Base-by-base conservation (phyloP, 1,140 invertebrate genomes). In the Ylistrum balloti region DNA sequence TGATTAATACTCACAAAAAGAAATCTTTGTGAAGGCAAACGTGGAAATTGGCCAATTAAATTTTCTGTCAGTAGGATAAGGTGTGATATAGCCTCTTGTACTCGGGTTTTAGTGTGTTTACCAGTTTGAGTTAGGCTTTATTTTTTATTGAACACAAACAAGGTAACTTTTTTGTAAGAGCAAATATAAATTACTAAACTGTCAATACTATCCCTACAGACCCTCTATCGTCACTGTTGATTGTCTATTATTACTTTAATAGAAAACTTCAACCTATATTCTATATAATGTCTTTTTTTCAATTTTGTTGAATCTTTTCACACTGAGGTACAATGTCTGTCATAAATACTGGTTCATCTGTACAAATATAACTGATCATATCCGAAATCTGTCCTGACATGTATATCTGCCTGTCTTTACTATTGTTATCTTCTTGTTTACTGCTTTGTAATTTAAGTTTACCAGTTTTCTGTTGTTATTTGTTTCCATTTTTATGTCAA, bases 41-140 rank as follows among this genome's bases (percentile, higher is more conserved):
- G 17, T 74, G 56, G 56, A 74, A 74, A 74, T 74, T 74, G n/a
- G n/a, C 56, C 56, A 74, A 74, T 74, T 74, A 74, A 74, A 28
- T 74, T 74, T 74, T 74, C n/a, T 74, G n/a, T 74, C 28, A n/a
- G 22, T n/a, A 74, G 56, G 13, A 0, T 17, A 5, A 3, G 7
- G 56, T 45, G 17, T 74, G 56, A 74, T 74, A 7, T 56, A 22
- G 22, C 9, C 22, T 56, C 45, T 56, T 15, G 45, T 56, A 56
- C 15, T 11, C 20, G 9, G 35, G 35, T 20, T 20, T 7, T 20
- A 74, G 56, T 74, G 0, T 74, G 22, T 22, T 74, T 74, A 22
- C n/a, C 56, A n/a, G n/a, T n/a, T 74, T 74, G 56, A 74, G 9
- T 74, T 9, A 28, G 17, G 17, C 9, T 74, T 28, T 74, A 74